Evolutionary conservation across 2,888 invertebrate genomes (phyloP), one percentile per base, ranked within the genome.

Genomic region (Cephalotes varians): DNA sequence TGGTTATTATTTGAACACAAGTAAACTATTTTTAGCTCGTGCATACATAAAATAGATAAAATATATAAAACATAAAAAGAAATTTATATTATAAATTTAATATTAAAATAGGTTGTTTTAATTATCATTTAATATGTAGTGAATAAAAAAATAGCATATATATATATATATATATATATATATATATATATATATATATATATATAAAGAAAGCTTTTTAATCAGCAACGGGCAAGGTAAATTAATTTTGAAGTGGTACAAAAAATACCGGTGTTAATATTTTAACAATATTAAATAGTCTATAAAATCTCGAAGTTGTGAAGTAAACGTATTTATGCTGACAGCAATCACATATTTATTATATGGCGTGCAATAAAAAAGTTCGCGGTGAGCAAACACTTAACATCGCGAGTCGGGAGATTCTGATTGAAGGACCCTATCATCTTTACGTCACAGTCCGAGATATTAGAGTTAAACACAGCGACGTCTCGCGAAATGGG

Each of bases 401-500:
- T 69, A 77, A 56, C 56, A 40, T 51, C 28, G 40, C 15, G 40
- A n/a, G 31, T 74, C 49, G 28, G 31, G 31, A 69, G 56, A 56
- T 62, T 25, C 34, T 34, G 44, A 77, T 77, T 79, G 71, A 79
- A 71, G 44, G 25, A 34, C 44, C 67, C 2, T n/a, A 58, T 77
- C 56, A 71, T 56, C 25, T 44, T 56, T 34, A 56, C 34, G 56
- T 71, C 77, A 58, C 34, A 44, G 34, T 58, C 21, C 71, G 44
- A 69, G 18, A 79, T 47, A 71, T 79, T 71, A 58, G 56, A 28
- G 44, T 18, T 44, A 44, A 47, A 69, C 40, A 40, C 44, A 34
- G 34, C 4, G 47, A 71, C 44, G 18, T 56, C 12, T 5, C 31
- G 77, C 21, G 69, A 77, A 67, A 77, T 56, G 44, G 4, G 31